Percentiles rank a stretch among this genome's conserved stretches.
These are phyloP conservation scores for Melinaea menophilus DNA, from an alignment of 2,888 invertebrate species.

Conservation along the genomic window DNA sequence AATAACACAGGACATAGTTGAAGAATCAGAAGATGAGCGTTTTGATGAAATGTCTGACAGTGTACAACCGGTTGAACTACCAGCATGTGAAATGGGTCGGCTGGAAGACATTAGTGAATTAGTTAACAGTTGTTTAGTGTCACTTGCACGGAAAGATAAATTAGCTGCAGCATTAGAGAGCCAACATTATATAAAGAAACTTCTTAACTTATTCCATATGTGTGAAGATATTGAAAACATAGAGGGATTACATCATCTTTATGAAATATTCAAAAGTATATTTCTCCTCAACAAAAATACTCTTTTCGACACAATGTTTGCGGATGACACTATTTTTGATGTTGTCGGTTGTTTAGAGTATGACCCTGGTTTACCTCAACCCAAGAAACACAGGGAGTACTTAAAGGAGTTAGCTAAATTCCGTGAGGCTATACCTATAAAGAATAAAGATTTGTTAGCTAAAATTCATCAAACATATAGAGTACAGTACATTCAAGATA, in stretches of 20 bases:
- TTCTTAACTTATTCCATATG: constrained; percentile 96
- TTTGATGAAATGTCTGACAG: constrained; percentile 98
- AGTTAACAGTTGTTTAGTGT: constrained; percentile 91
- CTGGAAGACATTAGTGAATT: constrained; percentile 97
- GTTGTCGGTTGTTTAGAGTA: constrained; percentile 99
- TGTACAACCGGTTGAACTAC: constrained; percentile 95
- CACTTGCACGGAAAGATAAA: constrained; percentile 95
- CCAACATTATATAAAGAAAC: constrained; percentile 96
- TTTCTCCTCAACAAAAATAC: constrained; percentile 98
- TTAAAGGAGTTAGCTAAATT: constrained; percentile 94
- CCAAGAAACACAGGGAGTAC: constrained; percentile 97
- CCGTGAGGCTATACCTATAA: constrained; percentile 95
- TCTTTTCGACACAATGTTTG: constrained; percentile 98
- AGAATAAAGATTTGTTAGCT: constrained; percentile 94
- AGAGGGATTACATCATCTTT: constrained; percentile 95
- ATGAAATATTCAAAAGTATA: constrained; percentile 99
- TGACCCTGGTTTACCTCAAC: constrained; percentile 91
- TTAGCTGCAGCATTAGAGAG: constrained; percentile 94
- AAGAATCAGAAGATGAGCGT: constrained; percentile 97
- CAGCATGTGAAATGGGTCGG: constrained; percentile 95
- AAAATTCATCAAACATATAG: constrained; percentile 99
- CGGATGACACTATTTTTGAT: constrained; percentile 97
- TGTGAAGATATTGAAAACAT: constrained; percentile 98
- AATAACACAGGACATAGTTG: constrained; percentile 97
- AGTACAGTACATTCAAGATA: constrained; percentile 99